Base-by-base conservation (phyloP, 2,888 invertebrate species). In the Ischnus inquisitorius region DNA sequence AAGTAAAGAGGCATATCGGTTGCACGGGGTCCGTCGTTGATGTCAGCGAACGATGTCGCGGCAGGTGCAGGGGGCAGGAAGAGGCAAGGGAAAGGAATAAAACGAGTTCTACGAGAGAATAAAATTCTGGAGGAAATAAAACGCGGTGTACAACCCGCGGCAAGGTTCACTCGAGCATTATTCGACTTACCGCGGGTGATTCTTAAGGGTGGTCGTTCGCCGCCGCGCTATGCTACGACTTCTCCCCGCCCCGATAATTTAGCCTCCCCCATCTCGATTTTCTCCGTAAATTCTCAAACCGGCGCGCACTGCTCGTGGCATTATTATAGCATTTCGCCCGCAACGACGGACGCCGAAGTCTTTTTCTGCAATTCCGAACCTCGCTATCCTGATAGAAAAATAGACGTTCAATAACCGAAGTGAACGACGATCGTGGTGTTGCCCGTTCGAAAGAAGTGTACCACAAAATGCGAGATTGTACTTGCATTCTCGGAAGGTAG, bases 111-210 rank as follows among this genome's bases (percentile, higher is more conserved):
- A 16, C 60, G 69, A 74, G 72, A 77, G 41, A 78, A 78, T 78
- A 82, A 78, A 82, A 68, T 82, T 82, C 77, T 54, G 19, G 65
- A 62, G 72, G 72, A 43, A 78, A 82, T 82, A 82, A 82, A 82
- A 82, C 60, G 41, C 28, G 67, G 19, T 60, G 57, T 71, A 60
- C 72, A 60, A 60, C 68, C 57, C 67, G 46, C 28, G 62, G 54
- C 46, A 16, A 39, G 65, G 54, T 76, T 81, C 54, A 65, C 51
- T 76, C 65, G 41, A 64, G 64, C 67, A 78, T 82, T 82, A 78
- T 82, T 82, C 68, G 75, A 81, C 75, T 69, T 62, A 74, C 62
- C 43, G 51, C 1, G 19, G 19, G 22, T 1, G 16, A 34, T 34
- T 39, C 41, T n/a, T 25, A 41, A 12, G 67, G n/a, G 43, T 22